Evolutionary conservation across 2,113 vertebrate genomes (phyloP).

Genomic region (Phainopepla nitens): DNA sequence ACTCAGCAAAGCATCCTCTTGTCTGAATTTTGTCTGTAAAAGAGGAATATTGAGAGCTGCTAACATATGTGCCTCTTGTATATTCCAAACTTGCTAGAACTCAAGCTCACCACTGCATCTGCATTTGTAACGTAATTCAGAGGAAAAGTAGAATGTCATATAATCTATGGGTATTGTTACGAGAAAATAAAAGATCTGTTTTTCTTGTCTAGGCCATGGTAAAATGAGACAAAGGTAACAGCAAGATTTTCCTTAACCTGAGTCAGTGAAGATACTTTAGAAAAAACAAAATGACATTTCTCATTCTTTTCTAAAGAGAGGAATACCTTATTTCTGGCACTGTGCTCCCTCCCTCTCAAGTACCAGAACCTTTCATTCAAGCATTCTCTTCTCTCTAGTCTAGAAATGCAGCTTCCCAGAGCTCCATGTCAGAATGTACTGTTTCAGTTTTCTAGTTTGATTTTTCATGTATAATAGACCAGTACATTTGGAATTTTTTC

Average conservation of each 20-base stretch:
- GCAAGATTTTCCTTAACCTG: not conserved
- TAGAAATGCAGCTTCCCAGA: not conserved
- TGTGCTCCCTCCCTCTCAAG: not conserved
- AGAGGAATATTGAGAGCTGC: not conserved
- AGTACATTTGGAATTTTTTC: not conserved
- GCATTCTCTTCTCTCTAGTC: not conserved
- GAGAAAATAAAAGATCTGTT: not conserved
- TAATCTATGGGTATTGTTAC: not conserved
- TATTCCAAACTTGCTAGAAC: not conserved
- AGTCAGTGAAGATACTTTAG: not conserved
- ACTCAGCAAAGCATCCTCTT: not conserved
- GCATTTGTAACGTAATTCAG: not conserved
- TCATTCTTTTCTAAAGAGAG: not conserved
- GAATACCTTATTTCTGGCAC: not conserved
- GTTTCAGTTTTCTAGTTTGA: not conserved
- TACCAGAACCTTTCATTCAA: not conserved
- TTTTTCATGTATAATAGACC: not conserved
- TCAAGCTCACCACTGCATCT: not conserved
- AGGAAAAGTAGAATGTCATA: not conserved
- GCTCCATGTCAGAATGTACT: not conserved
- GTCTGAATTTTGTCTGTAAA: not conserved
- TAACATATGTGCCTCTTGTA: not conserved
- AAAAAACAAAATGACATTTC: not conserved
- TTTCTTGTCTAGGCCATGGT: not conserved
- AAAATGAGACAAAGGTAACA: not conserved